A percentile compares a stretch with the other conserved stretches of the same genome.
Conservation (phyloP, 2,113 vertebrate species). For the Apteryx owenii region DNA sequence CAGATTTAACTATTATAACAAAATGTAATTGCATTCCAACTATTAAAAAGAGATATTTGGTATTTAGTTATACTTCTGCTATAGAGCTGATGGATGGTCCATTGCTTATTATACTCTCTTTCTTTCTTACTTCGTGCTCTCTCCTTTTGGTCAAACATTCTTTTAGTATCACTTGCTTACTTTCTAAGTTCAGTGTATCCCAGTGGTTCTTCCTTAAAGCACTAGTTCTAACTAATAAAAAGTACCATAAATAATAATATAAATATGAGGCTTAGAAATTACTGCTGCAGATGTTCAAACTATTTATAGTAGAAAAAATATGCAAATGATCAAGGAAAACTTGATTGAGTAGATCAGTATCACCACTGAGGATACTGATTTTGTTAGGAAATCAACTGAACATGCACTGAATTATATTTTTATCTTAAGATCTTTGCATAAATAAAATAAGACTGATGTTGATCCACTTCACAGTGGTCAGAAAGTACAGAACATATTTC, state of each 20-base stretch:
- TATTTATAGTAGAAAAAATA: constrained; percentile 65
- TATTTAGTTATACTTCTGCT: background rate
- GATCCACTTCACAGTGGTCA: background rate
- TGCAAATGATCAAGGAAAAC: constrained; percentile 51
- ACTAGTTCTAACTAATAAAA: constrained; percentile 29
- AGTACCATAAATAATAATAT: constrained; percentile 35
- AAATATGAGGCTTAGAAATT: constrained; percentile 33
- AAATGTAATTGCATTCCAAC: background rate
- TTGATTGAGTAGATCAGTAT: constrained; percentile 55
- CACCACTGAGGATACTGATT: constrained; percentile 26
- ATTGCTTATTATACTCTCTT: background rate
- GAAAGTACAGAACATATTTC: background rate
- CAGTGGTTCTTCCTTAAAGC: background rate
- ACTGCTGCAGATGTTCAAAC: constrained; percentile 53
- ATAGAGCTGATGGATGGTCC: background rate
- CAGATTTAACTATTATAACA: background rate
- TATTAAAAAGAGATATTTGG: background rate
- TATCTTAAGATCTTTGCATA: background rate
- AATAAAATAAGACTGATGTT: background rate
- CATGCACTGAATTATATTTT: constrained; percentile 36
- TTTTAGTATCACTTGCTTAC: background rate
- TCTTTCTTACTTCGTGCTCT: background rate
- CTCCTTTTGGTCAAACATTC: background rate
- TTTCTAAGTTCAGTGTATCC: background rate
- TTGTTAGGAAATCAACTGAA: constrained; percentile 42